phyloP scores from a whole-genome alignment of 2,113 vertebrate genomes.

The Danio rerio region DNA sequence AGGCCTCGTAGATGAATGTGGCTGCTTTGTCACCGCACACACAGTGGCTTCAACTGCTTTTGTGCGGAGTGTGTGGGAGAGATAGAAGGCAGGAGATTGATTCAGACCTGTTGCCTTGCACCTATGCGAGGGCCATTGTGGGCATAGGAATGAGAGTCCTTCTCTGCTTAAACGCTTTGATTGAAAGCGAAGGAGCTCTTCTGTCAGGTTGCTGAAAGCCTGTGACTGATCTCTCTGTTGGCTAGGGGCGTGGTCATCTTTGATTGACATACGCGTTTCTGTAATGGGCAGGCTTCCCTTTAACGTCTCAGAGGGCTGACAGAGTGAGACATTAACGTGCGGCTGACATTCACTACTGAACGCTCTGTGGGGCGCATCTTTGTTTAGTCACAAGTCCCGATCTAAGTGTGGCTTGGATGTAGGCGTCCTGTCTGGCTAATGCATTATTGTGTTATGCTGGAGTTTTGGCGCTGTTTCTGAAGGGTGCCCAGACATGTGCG shows the following conservation, averaged over 20 bases:
- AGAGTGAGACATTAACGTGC: slow-evolving; percentile 20
- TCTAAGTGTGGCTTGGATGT: slow-evolving; percentile 5
- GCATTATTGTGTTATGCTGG: not conserved
- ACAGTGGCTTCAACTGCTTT: slow-evolving; percentile 27
- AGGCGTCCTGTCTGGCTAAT: slow-evolving; percentile 10
- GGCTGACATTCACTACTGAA: slow-evolving; percentile 1
- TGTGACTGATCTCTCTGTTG: slow-evolving; percentile 46
- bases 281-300: slow-evolving; percentile 28
- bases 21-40: slow-evolving; percentile 19
- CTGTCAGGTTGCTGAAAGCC: slow-evolving; percentile 34
- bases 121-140: slow-evolving; percentile 53
- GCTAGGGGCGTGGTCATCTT: not conserved
- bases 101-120: slow-evolving; percentile 58
- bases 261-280: slow-evolving; percentile 34
- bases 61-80: slow-evolving; percentile 43
- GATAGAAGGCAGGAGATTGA: slow-evolving; percentile 57
- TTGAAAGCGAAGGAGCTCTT: slow-evolving; percentile 39
- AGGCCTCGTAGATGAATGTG: slow-evolving; percentile 8
- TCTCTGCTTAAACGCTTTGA: slow-evolving; percentile 49
- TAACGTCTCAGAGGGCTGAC: slow-evolving; percentile 20
- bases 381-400: not conserved
- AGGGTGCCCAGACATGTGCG: not conserved
- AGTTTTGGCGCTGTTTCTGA: not conserved
- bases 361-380: not conserved
- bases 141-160: slow-evolving; percentile 42